These are phyloP conservation scores for Drosophila nigrodunni DNA, from an alignment of 1,140 invertebrate species.

Conservation along the genomic window DNA sequence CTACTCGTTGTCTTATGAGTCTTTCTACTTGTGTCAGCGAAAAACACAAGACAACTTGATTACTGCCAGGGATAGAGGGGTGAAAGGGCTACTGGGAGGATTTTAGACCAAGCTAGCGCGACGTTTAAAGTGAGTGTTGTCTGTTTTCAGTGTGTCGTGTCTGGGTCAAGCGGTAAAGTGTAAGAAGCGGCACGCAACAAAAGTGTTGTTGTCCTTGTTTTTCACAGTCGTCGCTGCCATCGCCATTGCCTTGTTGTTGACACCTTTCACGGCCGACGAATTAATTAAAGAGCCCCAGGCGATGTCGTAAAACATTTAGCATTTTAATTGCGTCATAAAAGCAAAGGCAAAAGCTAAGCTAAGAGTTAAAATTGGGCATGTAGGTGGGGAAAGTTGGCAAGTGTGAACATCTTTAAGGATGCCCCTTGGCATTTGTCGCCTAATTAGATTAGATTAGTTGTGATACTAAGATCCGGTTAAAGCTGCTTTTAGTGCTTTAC, in stretches of 20 bases:
- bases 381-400: slow-evolving; percentile 13
- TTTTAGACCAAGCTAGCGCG: slow-evolving; percentile 14
- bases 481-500: slow-evolving; percentile 45
- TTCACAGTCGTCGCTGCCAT: slow-evolving; percentile 17
- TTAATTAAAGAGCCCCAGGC: slow-evolving; percentile 73
- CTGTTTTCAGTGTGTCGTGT: slow-evolving; percentile 30
- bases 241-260: slow-evolving; percentile 64
- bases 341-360: slow-evolving; percentile 14
- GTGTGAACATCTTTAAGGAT: slow-evolving; percentile 12
- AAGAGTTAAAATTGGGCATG: not conserved
- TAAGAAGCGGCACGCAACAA: slow-evolving; percentile 34
- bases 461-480: slow-evolving; percentile 30
- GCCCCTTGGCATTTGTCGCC: slow-evolving; percentile 63
- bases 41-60: slow-evolving; percentile 46
- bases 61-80: slow-evolving; percentile 19
- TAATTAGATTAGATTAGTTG: slow-evolving; percentile 78
- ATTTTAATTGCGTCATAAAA: slow-evolving; percentile 80
- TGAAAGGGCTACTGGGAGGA: not conserved
- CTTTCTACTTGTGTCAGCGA: slow-evolving; percentile 68
- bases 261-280: slow-evolving; percentile 76
- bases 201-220: slow-evolving; percentile 36
- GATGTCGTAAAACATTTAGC: slow-evolving; percentile 75
- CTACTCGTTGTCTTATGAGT: slow-evolving; percentile 21
- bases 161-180: slow-evolving; percentile 71
- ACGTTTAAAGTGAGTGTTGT: slow-evolving; percentile 34